These are phyloP conservation scores for Cathartes aura DNA, from an alignment of 2,113 vertebrate genomes.

Conservation along the genomic window DNA sequence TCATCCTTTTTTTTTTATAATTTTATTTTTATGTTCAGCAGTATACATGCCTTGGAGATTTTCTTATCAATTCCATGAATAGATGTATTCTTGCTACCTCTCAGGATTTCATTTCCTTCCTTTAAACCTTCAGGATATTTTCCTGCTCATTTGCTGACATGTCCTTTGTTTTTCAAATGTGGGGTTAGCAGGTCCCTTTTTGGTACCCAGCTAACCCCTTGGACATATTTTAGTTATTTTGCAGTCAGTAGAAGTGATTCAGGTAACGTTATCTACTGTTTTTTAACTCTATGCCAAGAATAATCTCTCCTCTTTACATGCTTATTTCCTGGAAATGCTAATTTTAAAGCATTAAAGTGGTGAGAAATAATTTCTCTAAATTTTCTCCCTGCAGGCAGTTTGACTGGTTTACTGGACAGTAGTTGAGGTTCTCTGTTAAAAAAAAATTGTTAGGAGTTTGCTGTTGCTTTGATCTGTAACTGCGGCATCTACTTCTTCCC, in stretches of 20 bases:
- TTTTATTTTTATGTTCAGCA: constrained; percentile 43
- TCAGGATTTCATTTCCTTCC: constrained; percentile 29
- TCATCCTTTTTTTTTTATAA: background rate
- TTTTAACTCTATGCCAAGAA: background rate
- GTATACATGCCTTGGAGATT: constrained; percentile 49
- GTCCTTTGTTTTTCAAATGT: constrained; percentile 28
- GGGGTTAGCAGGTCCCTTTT: background rate
- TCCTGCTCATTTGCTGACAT: constrained; percentile 40
- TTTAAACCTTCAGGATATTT: constrained; percentile 52
- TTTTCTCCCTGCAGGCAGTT: background rate
- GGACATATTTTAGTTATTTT: constrained; percentile 1
- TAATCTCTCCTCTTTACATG: background rate
- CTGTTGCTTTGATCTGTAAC: constrained; percentile 28
- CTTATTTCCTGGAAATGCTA: background rate
- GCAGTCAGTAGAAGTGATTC: background rate
- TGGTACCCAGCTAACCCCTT: background rate
- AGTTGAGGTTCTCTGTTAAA: background rate
- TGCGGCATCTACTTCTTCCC: background rate
- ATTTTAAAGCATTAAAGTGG: constrained; percentile 5
- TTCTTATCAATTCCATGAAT: constrained; percentile 11
- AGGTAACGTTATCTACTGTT: background rate
- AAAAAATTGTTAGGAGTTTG: background rate
- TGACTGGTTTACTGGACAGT: background rate
- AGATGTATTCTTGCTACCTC: background rate
- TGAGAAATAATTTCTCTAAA: background rate